These are phyloP conservation scores for Chamaea fasciata DNA, from an alignment of 2,113 vertebrate genomes.

Conservation along the genomic window DNA sequence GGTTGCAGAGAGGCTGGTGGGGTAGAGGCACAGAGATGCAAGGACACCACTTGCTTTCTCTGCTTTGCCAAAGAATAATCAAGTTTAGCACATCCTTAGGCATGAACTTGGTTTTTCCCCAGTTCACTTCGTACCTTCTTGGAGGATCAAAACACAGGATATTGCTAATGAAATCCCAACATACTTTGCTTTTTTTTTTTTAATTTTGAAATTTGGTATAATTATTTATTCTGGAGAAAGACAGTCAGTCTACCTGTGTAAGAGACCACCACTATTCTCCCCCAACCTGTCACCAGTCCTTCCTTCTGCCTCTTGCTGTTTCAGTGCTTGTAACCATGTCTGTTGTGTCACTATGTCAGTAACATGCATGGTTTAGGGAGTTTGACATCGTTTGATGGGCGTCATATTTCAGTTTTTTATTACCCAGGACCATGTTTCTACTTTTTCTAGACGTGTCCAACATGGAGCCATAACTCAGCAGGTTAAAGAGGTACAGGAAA, in stretches of 20 bases:
- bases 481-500: not conserved
- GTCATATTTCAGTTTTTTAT: not conserved
- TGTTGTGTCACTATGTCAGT: constrained; percentile 13
- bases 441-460: not conserved
- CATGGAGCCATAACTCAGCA: not conserved
- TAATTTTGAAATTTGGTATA: not conserved
- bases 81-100: not conserved
- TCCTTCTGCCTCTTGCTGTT: not conserved
- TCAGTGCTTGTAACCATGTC: not conserved
- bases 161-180: constrained; percentile 9
- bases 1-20: constrained; percentile 42
- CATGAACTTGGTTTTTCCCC: constrained; percentile 22
- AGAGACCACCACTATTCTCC: not conserved
- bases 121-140: not conserved
- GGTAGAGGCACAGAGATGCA: constrained; percentile 23
- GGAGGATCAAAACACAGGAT: not conserved
- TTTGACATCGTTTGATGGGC: not conserved
- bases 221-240: not conserved
- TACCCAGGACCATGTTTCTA: not conserved
- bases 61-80: constrained; percentile 31
- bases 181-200: not conserved
- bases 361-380: not conserved
- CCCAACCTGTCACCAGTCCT: not conserved
- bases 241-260: not conserved
- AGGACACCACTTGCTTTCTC: constrained; percentile 55